Conservation (phyloP, 2,888 invertebrate genomes). For the Zygothrica quintamaculata region DNA sequence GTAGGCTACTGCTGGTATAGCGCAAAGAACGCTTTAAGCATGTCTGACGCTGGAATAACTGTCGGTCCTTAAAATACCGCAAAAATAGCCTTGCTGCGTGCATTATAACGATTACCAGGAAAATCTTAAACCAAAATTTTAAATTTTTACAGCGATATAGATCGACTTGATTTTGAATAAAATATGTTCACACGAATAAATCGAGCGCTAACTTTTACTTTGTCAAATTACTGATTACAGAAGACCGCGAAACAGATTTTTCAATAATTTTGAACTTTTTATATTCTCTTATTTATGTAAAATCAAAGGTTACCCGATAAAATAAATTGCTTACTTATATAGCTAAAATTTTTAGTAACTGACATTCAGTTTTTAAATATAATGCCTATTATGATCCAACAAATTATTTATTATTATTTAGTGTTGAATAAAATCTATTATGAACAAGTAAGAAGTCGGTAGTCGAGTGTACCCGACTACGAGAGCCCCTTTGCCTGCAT, state of each 20-base stretch:
- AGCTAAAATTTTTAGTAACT: no score
- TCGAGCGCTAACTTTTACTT: no score
- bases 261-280: conserved; percentile 39
- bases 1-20: conserved; percentile 44
- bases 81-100: conserved; percentile 27
- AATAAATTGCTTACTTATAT: no score
- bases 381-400: no score
- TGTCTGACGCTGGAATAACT: conserved; percentile 1
- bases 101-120: conserved; percentile 26
- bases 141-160: conserved; percentile 6
- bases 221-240: neutral
- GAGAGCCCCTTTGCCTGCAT: no score
- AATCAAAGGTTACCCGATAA: conserved; percentile 36
- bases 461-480: no score
- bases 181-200: no score
- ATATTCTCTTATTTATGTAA: conserved; percentile 20
- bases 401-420: no score
- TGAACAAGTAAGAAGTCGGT: no score
- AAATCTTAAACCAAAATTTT: conserved; percentile 30
- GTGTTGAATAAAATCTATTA: no score
- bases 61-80: conserved; percentile 23
- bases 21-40: conserved; percentile 5
- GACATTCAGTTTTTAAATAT: no score
- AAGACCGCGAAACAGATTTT: conserved; percentile 17
- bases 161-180: neutral